Conservation (phyloP, 2,797 vertebrate genomes). For the Hippopotamyrus pictus region DNA sequence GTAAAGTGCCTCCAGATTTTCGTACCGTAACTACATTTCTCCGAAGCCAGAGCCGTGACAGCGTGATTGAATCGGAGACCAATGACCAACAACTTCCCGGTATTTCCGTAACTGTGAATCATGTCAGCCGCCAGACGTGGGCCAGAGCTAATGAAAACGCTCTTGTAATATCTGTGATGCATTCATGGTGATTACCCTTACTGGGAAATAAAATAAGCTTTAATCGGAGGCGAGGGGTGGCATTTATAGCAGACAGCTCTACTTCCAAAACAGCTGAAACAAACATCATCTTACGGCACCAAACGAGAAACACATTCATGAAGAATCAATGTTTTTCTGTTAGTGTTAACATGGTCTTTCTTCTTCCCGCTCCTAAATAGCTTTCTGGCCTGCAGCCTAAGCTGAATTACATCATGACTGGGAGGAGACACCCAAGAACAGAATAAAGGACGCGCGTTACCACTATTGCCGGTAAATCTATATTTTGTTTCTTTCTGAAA, state of each 20-base stretch:
- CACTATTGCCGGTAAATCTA: background rate
- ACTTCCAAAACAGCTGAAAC: background rate
- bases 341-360: background rate
- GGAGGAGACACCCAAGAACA: background rate
- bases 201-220: background rate
- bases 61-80: background rate
- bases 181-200: background rate
- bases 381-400: background rate
- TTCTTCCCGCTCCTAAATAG: background rate
- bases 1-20: background rate
- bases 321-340: background rate
- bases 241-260: background rate
- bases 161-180: background rate
- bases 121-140: background rate
- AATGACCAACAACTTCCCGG: background rate
- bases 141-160: slow-evolving; percentile 19
- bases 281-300: background rate
- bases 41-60: background rate
- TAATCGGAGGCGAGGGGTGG: background rate
- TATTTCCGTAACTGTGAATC: background rate
- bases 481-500: background rate
- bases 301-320: background rate
- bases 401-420: background rate
- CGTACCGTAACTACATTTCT: background rate
- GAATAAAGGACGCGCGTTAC: background rate